Evolutionary conservation across 2,797 vertebrate species (phyloP).

Genomic region (Distichodus sexfasciatus): DNA sequence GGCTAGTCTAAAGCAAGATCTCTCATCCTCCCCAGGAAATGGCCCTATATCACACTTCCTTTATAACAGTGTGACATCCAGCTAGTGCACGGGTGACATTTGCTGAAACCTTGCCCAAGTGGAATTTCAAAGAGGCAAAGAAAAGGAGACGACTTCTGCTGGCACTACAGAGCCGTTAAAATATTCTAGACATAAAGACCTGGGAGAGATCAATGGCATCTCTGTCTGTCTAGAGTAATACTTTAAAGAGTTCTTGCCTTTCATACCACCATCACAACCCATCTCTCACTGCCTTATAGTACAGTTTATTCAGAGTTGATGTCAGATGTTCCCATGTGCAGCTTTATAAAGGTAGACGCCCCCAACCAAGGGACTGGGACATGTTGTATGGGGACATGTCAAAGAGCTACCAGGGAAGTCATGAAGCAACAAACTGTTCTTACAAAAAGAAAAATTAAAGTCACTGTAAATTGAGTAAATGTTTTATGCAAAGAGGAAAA

Average conservation of each 20-base stretch:
- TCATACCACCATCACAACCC: conserved; percentile 13
- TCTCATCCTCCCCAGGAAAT: neutral
- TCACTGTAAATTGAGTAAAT: too few species aligned
- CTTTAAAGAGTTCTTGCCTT: conserved; percentile 22
- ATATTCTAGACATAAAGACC: conserved; percentile 51
- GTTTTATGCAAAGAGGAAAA: too few species aligned
- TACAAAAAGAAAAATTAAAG: too few species aligned
- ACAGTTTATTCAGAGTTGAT: neutral
- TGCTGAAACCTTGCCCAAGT: conserved; percentile 19
- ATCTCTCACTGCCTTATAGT: conserved; percentile 17
- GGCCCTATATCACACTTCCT: neutral
- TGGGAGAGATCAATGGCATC: conserved; percentile 54
- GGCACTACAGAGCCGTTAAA: conserved; percentile 32
- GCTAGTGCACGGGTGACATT: neutral
- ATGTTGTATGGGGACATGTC: too few species aligned
- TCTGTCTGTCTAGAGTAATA: conserved; percentile 42
- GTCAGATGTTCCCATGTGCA: neutral
- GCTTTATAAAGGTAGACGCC: too few species aligned
- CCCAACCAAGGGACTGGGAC: too few species aligned
- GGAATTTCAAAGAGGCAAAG: conserved; percentile 54
- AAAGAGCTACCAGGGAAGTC: too few species aligned
- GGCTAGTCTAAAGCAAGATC: neutral
- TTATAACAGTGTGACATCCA: neutral
- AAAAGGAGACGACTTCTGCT: conserved; percentile 34
- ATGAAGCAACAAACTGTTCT: too few species aligned